Conservation (phyloP, 2,113 vertebrate species). For the Cathartes aura region DNA sequence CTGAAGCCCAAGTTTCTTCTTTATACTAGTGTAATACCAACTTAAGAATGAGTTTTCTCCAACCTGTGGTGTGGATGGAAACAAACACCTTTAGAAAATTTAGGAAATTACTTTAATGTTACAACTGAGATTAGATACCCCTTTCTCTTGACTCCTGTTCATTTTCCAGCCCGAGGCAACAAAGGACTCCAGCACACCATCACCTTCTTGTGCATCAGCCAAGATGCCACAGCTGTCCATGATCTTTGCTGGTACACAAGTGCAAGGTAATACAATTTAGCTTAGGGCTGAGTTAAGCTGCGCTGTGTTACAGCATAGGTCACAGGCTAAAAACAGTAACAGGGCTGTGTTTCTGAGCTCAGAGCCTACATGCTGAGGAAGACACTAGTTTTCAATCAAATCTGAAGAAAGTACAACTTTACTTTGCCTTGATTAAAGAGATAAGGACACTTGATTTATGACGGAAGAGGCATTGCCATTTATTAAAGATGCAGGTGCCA, state of each 20-base stretch:
- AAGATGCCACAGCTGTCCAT: background rate
- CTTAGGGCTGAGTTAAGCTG: background rate
- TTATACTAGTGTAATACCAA: background rate
- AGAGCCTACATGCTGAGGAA: background rate
- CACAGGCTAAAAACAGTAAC: background rate
- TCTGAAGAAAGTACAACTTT: background rate
- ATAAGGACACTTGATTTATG: background rate
- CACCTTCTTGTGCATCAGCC: background rate
- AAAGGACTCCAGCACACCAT: background rate
- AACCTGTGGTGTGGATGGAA: background rate
- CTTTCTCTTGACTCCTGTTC: background rate
- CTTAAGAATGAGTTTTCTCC: background rate
- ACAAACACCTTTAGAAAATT: background rate
- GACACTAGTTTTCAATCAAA: background rate
- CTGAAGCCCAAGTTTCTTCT: background rate
- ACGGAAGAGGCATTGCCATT: fast-evolving
- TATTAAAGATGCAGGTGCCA: background rate
- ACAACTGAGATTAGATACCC: background rate
- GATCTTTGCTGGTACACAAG: background rate
- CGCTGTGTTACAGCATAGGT: background rate
- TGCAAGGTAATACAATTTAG: background rate
- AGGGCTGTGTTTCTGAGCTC: background rate
- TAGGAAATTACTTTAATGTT: background rate
- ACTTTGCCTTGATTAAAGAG: background rate
- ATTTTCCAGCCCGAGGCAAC: background rate